Evolutionary conservation across 2,888 invertebrate species (phyloP).

Genomic region (Clostera curtula): DNA sequence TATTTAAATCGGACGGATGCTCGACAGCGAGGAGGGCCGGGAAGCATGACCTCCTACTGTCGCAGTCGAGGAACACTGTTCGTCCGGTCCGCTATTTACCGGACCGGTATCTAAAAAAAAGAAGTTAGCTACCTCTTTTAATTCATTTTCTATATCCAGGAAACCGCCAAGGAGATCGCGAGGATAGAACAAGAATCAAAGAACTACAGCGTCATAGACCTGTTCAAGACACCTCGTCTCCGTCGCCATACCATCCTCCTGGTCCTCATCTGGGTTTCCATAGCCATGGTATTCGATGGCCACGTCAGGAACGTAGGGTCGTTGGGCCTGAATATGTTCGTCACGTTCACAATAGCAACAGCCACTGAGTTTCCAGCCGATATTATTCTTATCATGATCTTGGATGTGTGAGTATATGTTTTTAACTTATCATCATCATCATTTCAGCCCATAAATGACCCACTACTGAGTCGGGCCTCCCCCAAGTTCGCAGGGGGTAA

Average conservation of each 20-base stretch:
- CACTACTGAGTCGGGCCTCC: no score
- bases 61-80: no score
- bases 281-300: constrained; percentile 90
- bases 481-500: no score
- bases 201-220: constrained; percentile 84
- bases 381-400: constrained; percentile 80
- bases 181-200: constrained; percentile 81
- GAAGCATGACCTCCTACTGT: no score
- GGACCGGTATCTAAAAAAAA: not conserved
- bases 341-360: constrained; percentile 88
- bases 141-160: constrained; percentile 40
- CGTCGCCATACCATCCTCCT: constrained; percentile 82
- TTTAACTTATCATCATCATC: not conserved
- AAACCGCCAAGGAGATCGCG: constrained; percentile 79
- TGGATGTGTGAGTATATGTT: constrained; percentile 70
- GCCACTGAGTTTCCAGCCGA: constrained; percentile 91
- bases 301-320: constrained; percentile 92
- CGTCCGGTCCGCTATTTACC: no score
- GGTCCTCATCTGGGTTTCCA: constrained; percentile 88
- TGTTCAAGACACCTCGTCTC: constrained; percentile 85
- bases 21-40: no score
- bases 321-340: constrained; percentile 84
- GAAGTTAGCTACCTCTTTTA: not conserved
- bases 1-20: no score
- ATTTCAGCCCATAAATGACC: no score